Evolutionary conservation across 2,797 vertebrate genomes (phyloP), one percentile per base, ranked within the genome.

Genomic region (Falco concolor): DNA sequence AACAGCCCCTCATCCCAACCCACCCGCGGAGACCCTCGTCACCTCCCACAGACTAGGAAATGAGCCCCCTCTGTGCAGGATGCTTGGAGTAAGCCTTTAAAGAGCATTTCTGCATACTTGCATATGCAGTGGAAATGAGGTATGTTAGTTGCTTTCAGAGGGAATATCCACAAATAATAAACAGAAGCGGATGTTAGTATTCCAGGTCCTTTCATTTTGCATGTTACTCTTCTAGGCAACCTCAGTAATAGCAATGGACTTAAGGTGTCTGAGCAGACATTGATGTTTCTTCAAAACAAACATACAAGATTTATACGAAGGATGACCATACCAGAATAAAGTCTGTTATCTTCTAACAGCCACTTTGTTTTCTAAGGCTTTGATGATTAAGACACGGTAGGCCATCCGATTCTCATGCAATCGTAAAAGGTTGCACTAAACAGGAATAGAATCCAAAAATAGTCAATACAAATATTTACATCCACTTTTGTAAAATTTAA

Each of bases 281-380:
- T 21, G 52, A 45, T 9, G 22, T 24, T 92, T 70, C 70, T 64
- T 65, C 61, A 72, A 78, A 89, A 65, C 34, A 69, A 86, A 8
- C 3, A 18, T 1, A 69, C 2, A 40, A 81, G 13, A 38, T 17
- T 36, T 47, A 7, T 4, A 81, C 7, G 47, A 65, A 79, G 76
- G 34, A 70, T 23, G 21, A 93, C 27, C 36, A 76, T 76, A 91
- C 8, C 23, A 63, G 18, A 44, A 21, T 10, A 3, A 68, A 85
- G 20, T 44, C 69, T 57, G 1, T 17, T 84, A 95, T 85, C 75
- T 89, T 89, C 67, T 47, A 65, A 40, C 34, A 77, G 74, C 84
- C 45, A 52, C 65, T 87, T 72, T 79, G 54, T 84, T 87, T 84
- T n/a, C 87, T 88, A 96, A 94, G 93, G 94, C 90, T 95, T 90